phyloP scores from a whole-genome alignment of 2,113 vertebrate genomes.

The Oceanites oceanicus region DNA sequence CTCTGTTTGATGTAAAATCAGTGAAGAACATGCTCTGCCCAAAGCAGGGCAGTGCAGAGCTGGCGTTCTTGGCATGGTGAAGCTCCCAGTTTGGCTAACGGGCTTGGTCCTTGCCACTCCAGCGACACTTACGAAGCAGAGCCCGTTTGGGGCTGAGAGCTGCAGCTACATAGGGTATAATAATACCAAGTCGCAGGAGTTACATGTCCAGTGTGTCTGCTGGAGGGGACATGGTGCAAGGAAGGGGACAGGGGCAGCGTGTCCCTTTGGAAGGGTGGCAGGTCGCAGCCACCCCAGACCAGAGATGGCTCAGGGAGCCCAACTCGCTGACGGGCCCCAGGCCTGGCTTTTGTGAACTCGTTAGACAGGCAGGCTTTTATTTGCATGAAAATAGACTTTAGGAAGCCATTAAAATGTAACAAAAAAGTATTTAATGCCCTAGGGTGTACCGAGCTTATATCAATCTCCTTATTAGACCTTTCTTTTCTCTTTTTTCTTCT shows the following conservation, averaged over 20 bases:
- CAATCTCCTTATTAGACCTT: slow-evolving; percentile 37
- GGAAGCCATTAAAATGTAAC: slow-evolving; percentile 66
- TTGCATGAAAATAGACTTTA: slow-evolving; percentile 62
- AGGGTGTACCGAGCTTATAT: background rate
- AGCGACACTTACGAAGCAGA: background rate
- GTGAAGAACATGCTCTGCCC: background rate
- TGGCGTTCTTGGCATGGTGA: background rate
- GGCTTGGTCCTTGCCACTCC: background rate
- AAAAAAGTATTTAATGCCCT: slow-evolving; percentile 57
- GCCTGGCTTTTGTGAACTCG: background rate
- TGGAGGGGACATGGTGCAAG: background rate
- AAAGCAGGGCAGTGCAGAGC: background rate
- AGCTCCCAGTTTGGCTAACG: background rate
- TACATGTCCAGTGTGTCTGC: background rate
- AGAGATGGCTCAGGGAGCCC: background rate
- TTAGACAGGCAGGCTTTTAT: slow-evolving; percentile 37
- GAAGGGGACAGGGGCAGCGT: background rate
- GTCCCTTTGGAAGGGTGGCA: background rate
- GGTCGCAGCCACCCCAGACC: background rate
- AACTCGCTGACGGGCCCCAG: background rate
- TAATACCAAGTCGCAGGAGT: accelerated
- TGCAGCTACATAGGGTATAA: background rate
- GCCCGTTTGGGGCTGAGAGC: background rate
- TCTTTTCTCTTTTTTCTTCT: background rate
- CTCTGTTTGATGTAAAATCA: background rate